phyloP scores from a whole-genome alignment of 2,888 invertebrate species.

The Aphodius granarius region DNA sequence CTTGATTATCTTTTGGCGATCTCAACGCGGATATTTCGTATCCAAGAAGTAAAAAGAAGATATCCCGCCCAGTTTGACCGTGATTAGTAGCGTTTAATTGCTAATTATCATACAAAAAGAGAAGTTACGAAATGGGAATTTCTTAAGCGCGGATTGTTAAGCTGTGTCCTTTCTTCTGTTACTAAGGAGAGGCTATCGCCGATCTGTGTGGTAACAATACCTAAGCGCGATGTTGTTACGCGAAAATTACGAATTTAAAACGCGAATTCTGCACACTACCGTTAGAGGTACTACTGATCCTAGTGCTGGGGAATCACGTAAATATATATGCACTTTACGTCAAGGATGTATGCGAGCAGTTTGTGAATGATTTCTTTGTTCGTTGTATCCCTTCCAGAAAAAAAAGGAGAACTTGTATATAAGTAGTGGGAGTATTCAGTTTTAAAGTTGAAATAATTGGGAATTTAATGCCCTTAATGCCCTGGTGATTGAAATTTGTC shows the following conservation, averaged over 20 bases:
- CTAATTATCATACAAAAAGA: conserved; percentile 12
- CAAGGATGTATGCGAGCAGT: conserved; percentile 46
- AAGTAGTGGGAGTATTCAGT: conserved; percentile 29
- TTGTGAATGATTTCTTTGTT: conserved; percentile 38
- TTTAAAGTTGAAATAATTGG: too few relatives aligned
- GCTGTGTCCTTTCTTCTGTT: not conserved
- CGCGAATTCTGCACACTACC: not conserved
- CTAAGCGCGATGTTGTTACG: not conserved
- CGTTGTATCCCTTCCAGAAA: conserved; percentile 28
- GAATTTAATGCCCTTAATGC: too few relatives aligned
- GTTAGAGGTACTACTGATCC: not conserved
- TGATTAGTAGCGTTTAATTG: conserved; percentile 6
- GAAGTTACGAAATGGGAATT: conserved; percentile 5
- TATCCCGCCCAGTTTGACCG: conserved; percentile 9
- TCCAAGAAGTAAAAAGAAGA: not conserved
- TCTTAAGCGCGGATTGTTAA: not conserved
- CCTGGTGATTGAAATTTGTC: too few relatives aligned
- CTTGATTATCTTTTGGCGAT: not conserved
- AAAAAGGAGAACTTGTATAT: not conserved
- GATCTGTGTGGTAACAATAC: not conserved
- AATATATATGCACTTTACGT: conserved; percentile 47
- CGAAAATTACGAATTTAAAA: not conserved
- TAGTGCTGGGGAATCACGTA: conserved; percentile 15
- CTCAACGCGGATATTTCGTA: conserved; percentile 3
- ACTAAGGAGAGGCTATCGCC: not conserved